phyloP scores from a whole-genome alignment of 2,113 vertebrate genomes.

The Aegotheles bennettii region DNA sequence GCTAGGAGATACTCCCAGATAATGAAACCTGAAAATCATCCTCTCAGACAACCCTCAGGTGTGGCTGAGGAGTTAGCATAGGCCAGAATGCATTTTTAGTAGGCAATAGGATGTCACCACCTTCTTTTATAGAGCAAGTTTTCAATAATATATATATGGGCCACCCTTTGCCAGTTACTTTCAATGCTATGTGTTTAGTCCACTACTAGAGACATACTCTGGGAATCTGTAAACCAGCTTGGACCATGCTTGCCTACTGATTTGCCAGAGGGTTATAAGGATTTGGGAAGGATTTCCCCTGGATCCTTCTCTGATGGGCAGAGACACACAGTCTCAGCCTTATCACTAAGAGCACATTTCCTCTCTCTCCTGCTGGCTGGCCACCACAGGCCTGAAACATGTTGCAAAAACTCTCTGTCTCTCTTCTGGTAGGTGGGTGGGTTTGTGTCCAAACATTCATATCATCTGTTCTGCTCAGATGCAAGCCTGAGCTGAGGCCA shows the following conservation, averaged over 20 bases:
- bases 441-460: not conserved
- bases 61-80: not conserved
- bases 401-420: not conserved
- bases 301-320: not conserved
- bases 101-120: not conserved
- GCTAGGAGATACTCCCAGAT: not conserved
- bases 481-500: not conserved
- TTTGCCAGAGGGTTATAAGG: not conserved
- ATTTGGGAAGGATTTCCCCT: not conserved
- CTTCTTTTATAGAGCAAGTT: not conserved
- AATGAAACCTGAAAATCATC: not conserved
- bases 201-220: not conserved
- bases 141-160: not conserved
- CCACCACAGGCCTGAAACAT: not conserved
- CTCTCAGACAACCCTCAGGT: not conserved
- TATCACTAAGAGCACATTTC: rapidly evolving
- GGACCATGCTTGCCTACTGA: not conserved
- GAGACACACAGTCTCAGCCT: not conserved
- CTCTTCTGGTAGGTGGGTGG: rapidly evolving
- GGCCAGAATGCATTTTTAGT: not conserved
- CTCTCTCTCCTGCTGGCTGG: not conserved
- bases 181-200: not conserved
- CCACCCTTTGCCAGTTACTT: not conserved
- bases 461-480: rapidly evolving
- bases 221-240: not conserved